phyloP scores from a whole-genome alignment of 2,797 vertebrate genomes.

The Gallinago stenura region DNA sequence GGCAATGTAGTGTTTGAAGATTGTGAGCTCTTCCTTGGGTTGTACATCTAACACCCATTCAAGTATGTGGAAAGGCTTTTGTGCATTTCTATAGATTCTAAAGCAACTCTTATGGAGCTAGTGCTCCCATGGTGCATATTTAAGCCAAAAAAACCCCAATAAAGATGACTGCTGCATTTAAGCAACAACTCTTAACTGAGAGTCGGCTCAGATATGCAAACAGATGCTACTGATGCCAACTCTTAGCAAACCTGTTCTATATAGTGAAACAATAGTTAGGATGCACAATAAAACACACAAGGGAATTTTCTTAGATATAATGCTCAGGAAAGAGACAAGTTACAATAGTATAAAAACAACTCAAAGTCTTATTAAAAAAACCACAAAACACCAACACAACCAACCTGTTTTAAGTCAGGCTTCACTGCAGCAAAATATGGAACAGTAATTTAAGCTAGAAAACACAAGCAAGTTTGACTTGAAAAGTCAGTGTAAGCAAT shows the following conservation, averaged over 20 bases:
- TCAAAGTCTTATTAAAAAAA: not conserved
- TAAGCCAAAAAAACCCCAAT: not conserved
- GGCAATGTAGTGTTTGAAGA: conserved; percentile 13
- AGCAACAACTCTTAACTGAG: not conserved
- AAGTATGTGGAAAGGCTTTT: conserved; percentile 22
- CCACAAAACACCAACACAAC: not conserved
- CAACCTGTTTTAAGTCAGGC: not conserved
- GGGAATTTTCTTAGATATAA: not conserved
- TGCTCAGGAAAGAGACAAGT: not conserved
- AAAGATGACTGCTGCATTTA: not conserved
- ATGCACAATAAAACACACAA: not conserved
- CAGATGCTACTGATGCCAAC: not conserved
- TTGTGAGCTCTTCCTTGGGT: conserved; percentile 5
- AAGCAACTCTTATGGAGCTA: not conserved
- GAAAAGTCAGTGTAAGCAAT: conserved; percentile 27
- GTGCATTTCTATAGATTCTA: not conserved
- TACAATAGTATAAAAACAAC: not conserved
- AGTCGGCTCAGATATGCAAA: not conserved
- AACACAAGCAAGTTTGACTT: conserved; percentile 4
- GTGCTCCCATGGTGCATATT: not conserved
- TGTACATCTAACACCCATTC: not conserved
- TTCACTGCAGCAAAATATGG: not conserved
- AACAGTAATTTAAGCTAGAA: not conserved
- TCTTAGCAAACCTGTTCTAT: not conserved
- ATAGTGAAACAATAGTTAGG: not conserved